Evolutionary conservation across 2,888 invertebrate genomes (phyloP), one percentile per base, ranked within the genome.

Genomic region (Amiota minor): DNA sequence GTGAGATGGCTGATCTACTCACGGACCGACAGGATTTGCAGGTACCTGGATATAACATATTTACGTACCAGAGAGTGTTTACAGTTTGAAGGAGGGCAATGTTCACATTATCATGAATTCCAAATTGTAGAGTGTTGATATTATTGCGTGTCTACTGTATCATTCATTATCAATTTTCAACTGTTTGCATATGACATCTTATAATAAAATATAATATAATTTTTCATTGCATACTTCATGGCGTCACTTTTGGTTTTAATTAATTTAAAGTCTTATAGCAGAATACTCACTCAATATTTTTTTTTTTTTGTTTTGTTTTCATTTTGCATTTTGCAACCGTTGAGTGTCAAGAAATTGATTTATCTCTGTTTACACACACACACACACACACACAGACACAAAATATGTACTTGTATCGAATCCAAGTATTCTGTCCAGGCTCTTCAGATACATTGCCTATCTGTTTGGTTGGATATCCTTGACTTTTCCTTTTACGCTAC

Each of bases 211-310:
- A 6, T 59, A 11, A 59, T 18, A 20, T 16, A n/a, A 59, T 59
- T 59, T 59, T 59, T 16, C 12, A 18, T 20, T 59, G 59, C 59
- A 59, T 59, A 59, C 59, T 59, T 11, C 20, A 20, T 20, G 59
- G 59, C 59, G 23, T 2, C 18, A 18, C 59, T 20, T 59, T 59
- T 20, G 20, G 9, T 53, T 59, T 59, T 59, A 16, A 59, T 59
- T 12, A 59, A 59, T 59, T 59, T 59, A 59, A 56, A 10, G 56
- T 18, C 53, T 35, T 35, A 35, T 53, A 11, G 50, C 50, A 50
- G 10, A 18, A 1, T 20, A 20, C 10, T 59, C 59, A 59, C 20
- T 20, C 20, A 35, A 6, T 35, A 3, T 35, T 35, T 6, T 35
- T 35, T 35, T 35, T 35, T 35, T 35, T 35, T 6, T 35, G 2